A percentile compares a stretch with the other conserved stretches of the same genome.
These are phyloP conservation scores for Drosophila vallismaia DNA, from an alignment of 2,888 invertebrate species.

Conservation along the genomic window DNA sequence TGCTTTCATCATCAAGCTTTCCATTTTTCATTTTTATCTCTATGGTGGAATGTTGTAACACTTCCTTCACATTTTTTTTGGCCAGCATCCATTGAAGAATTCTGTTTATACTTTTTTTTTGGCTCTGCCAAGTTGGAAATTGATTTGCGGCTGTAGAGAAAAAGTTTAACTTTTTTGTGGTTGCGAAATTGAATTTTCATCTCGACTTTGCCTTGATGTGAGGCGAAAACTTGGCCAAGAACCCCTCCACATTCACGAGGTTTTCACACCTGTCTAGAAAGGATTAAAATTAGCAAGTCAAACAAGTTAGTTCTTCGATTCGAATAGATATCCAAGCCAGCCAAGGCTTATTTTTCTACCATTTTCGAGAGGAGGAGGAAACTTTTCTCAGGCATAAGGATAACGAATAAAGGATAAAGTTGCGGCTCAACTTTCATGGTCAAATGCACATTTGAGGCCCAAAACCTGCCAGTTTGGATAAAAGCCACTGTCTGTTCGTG, in stretches of 20 bases:
- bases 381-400: conserved; percentile 17
- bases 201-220: conserved; percentile 11
- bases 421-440: conserved; percentile 42
- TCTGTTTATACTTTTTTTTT: conserved; percentile 23
- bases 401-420: conserved; percentile 35
- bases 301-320: conserved; percentile 36
- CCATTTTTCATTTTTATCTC: conserved; percentile 5
- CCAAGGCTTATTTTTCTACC: conserved; percentile 25
- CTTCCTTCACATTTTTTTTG: conserved; percentile 26
- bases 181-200: conserved; percentile 61
- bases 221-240: conserved; percentile 24
- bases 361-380: conserved; percentile 13
- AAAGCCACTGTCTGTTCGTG: background rate
- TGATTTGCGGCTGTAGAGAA: conserved; percentile 63
- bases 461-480: conserved; percentile 26
- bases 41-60: conserved; percentile 16
- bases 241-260: conserved; percentile 11
- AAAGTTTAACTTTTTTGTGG: conserved; percentile 47
- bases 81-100: conserved; percentile 20
- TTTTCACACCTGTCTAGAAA: conserved; percentile 21
- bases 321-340: conserved; percentile 11
- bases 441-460: conserved; percentile 36
- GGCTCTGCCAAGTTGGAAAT: conserved; percentile 52
- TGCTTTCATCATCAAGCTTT: conserved; percentile 18
- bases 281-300: conserved; percentile 60